Evolutionary conservation across 2,888 invertebrate species (phyloP).

Genomic region (Xanthorhoe spadicearia): DNA sequence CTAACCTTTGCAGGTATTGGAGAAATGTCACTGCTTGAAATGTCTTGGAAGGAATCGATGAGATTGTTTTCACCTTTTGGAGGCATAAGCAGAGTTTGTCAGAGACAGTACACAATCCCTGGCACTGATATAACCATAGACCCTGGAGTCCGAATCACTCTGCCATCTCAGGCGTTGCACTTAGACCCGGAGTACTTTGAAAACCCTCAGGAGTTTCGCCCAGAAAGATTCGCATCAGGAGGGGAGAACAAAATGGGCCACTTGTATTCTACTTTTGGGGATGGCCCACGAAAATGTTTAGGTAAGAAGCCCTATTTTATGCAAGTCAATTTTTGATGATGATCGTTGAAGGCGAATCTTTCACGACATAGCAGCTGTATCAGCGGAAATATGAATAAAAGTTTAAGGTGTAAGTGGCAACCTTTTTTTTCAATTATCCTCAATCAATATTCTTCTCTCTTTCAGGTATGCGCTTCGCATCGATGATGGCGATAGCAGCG

Average conservation of each 20-base stretch:
- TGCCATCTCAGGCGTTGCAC: constrained; percentile 53
- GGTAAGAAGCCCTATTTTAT: constrained; percentile 40
- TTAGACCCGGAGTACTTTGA: constrained; percentile 52
- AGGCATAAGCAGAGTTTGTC: constrained; percentile 44
- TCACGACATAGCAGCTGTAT: too few species aligned
- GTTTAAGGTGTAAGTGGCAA: too few species aligned
- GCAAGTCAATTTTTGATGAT: too few species aligned
- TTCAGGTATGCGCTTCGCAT: constrained; percentile 34
- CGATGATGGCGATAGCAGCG: constrained; percentile 32
- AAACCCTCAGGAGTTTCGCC: constrained; percentile 51
- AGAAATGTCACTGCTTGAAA: constrained; percentile 48
- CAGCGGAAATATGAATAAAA: too few species aligned
- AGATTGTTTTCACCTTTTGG: constrained; percentile 51
- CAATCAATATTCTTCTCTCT: background rate
- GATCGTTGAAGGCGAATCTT: too few species aligned
- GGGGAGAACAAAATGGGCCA: constrained; percentile 34
- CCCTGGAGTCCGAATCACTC: constrained; percentile 47
- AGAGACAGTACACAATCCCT: constrained; percentile 46
- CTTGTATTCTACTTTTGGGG: constrained; percentile 50
- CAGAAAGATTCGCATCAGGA: constrained; percentile 49
- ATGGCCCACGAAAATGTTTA: constrained; percentile 52
- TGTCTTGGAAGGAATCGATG: constrained; percentile 52
- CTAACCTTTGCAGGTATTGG: constrained; percentile 50
- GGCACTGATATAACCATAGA: constrained; percentile 50
- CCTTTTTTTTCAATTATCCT: too few species aligned